Evolutionary conservation across 1,140 invertebrate genomes (phyloP).

Genomic region (Paramacrobiotus metropolitanus): DNA sequence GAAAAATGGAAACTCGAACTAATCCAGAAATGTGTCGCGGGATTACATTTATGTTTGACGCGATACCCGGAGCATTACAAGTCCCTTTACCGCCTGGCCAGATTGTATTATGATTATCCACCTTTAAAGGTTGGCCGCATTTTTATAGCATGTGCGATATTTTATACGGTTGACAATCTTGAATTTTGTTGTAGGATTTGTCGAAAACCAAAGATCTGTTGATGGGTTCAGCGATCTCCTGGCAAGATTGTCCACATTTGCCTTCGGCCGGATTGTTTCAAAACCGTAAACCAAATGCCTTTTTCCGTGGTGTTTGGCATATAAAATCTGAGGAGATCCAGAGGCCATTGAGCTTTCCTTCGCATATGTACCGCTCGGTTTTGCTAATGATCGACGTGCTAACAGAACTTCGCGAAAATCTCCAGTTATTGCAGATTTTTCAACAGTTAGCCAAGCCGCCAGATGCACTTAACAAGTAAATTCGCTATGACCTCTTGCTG

Average conservation of each 20-base stretch:
- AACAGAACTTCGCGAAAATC: conserved; percentile 47
- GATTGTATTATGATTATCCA: conserved; percentile 52
- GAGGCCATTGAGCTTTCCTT: conserved; percentile 62
- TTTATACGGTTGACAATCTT: conserved; percentile 21
- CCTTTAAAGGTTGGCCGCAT: conserved; percentile 18
- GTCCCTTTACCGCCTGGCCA: conserved; percentile 57
- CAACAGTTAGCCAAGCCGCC: conserved; percentile 30
- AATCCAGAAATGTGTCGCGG: conserved; percentile 37
- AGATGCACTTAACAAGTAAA: not conserved
- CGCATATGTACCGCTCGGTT: conserved; percentile 64
- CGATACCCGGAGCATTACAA: conserved; percentile 78
- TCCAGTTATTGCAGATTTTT: conserved; percentile 56
- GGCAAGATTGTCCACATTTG: conserved; percentile 25
- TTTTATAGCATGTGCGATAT: conserved; percentile 1
- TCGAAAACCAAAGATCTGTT: conserved; percentile 19
- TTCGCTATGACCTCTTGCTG: not conserved
- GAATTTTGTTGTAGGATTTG: conserved; percentile 17
- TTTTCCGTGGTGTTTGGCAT: conserved; percentile 75
- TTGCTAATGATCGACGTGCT: conserved; percentile 53
- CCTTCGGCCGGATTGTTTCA: conserved; percentile 45
- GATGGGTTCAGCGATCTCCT: conserved; percentile 17
- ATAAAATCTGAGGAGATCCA: conserved; percentile 71
- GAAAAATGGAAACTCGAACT: conserved; percentile 15
- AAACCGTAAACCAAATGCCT: conserved; percentile 56
- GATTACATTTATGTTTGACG: conserved; percentile 53